Conservation (phyloP, 1,140 invertebrate genomes). For the Ganaspis sp. region DNA sequence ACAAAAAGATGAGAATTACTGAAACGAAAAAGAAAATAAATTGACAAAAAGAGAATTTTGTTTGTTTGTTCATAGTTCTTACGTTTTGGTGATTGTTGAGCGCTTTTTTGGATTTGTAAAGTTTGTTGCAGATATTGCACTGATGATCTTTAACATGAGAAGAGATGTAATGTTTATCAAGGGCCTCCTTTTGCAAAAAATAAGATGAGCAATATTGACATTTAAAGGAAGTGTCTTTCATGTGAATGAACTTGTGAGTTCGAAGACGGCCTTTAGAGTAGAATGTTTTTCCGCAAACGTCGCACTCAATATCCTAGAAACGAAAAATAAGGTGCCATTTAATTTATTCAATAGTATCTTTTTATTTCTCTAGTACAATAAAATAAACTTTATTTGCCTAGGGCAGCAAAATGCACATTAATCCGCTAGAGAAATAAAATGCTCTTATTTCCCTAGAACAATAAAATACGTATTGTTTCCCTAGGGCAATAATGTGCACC, state of each 20-base stretch:
- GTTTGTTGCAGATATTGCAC: slow-evolving; percentile 60
- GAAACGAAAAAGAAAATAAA: too few relatives aligned
- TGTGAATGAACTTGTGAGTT: slow-evolving; percentile 61
- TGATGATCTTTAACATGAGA: slow-evolving; percentile 58
- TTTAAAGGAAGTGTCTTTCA: slow-evolving; percentile 57
- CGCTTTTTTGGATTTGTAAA: slow-evolving; percentile 59
- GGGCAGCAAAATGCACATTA: too few relatives aligned
- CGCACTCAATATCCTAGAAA: slow-evolving; percentile 59
- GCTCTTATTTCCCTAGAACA: too few relatives aligned
- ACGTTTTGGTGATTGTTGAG: slow-evolving; percentile 65
- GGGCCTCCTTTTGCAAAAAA: slow-evolving; percentile 52
- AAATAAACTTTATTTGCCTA: background rate
- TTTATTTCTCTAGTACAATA: too few relatives aligned
- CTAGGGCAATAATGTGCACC: too few relatives aligned
- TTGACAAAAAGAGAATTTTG: too few relatives aligned
- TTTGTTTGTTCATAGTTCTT: slow-evolving; percentile 14
- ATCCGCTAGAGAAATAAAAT: too few relatives aligned
- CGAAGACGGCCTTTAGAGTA: slow-evolving; percentile 59
- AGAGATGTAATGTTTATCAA: slow-evolving; percentile 57
- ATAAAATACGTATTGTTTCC: too few relatives aligned
- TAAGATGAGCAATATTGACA: slow-evolving; percentile 62
- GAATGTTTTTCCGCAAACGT: slow-evolving; percentile 59
- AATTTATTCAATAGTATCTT: too few relatives aligned
- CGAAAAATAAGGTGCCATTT: slow-evolving; percentile 36
- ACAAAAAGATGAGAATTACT: background rate